phyloP scores from a whole-genome alignment of 2,113 vertebrate genomes.

The Cromileptes altivelis region DNA sequence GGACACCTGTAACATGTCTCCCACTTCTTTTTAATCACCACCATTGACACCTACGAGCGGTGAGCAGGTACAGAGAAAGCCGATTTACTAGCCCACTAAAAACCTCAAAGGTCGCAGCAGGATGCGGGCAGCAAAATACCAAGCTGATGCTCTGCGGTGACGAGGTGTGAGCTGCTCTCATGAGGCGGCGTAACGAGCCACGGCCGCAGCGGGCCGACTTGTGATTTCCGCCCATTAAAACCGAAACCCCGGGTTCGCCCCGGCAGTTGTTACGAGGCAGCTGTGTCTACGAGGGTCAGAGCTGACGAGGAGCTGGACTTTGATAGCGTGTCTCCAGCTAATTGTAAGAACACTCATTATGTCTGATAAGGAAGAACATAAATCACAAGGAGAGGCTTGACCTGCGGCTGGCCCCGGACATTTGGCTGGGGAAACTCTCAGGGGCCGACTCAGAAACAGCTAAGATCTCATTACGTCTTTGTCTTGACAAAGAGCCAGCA shows the following conservation, averaged over 20 bases:
- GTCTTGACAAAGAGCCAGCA: constrained; percentile 76
- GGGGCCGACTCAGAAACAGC: constrained; percentile 67
- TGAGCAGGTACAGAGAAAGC: constrained; percentile 45
- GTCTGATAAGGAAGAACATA: constrained; percentile 84
- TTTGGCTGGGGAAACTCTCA: constrained; percentile 68
- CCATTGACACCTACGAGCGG: constrained; percentile 55
- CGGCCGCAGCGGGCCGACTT: constrained; percentile 54
- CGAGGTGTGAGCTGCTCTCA: constrained; percentile 63
- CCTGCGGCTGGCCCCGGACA: constrained; percentile 69
- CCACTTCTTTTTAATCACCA: constrained; percentile 24
- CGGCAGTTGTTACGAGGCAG: constrained; percentile 74
- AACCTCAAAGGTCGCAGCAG: constrained; percentile 68
- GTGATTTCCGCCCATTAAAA: constrained; percentile 82
- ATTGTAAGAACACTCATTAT: constrained; percentile 84
- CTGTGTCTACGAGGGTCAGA: constrained; percentile 75
- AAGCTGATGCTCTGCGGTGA: constrained; percentile 31
- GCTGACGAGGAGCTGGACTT: constrained; percentile 69
- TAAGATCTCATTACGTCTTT: constrained; percentile 83
- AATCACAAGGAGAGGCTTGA: constrained; percentile 80
- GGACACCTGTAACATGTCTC: constrained; percentile 19
- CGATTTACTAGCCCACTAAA: constrained; percentile 70
- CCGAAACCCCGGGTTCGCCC: constrained; percentile 52
- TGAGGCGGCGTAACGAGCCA: constrained; percentile 73
- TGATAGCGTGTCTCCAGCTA: constrained; percentile 79
- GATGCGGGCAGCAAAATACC: constrained; percentile 23